These are phyloP conservation scores for Sigmodon hispidus DNA, from an alignment of 2,113 vertebrate species.

Conservation along the genomic window DNA sequence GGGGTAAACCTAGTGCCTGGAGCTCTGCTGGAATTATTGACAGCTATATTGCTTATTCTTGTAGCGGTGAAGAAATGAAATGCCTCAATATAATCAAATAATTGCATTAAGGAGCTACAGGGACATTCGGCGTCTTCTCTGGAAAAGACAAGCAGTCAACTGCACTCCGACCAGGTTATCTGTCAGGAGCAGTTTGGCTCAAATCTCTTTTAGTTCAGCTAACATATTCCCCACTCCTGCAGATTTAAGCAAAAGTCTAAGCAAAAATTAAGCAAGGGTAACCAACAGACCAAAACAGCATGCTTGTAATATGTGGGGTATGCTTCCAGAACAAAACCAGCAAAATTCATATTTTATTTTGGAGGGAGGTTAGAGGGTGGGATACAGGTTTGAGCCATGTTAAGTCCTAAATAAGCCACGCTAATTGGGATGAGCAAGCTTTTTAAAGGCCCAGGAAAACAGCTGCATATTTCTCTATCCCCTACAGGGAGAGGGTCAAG, in stretches of 20 bases:
- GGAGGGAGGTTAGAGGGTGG: neutral
- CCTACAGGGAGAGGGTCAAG: neutral
- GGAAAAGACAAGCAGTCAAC: conserved; percentile 70
- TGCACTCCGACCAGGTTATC: conserved; percentile 78
- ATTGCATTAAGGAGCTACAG: conserved; percentile 86
- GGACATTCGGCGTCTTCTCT: conserved; percentile 78
- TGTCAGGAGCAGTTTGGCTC: conserved; percentile 85
- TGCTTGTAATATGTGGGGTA: neutral
- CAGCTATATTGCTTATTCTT: conserved; percentile 89
- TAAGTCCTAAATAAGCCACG: neutral
- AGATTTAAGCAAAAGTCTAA: neutral
- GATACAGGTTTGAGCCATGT: neutral
- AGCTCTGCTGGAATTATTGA: conserved; percentile 85
- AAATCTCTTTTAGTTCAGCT: conserved; percentile 75
- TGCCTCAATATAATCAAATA: conserved; percentile 83
- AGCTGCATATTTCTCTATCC: accelerated
- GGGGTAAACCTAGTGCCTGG: conserved; percentile 76
- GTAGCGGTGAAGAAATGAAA: conserved; percentile 86
- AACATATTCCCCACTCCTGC: neutral
- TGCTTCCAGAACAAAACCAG: neutral
- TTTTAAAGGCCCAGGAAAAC: no score
- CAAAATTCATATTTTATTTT: neutral
- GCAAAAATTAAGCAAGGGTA: conserved; percentile 31
- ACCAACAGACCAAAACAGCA: neutral
- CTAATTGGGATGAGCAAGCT: neutral